Percentiles rank a stretch among this genome's conserved stretches.
Conservation (phyloP, 2,888 invertebrate species). For the Brachynemurus nebulosus region DNA sequence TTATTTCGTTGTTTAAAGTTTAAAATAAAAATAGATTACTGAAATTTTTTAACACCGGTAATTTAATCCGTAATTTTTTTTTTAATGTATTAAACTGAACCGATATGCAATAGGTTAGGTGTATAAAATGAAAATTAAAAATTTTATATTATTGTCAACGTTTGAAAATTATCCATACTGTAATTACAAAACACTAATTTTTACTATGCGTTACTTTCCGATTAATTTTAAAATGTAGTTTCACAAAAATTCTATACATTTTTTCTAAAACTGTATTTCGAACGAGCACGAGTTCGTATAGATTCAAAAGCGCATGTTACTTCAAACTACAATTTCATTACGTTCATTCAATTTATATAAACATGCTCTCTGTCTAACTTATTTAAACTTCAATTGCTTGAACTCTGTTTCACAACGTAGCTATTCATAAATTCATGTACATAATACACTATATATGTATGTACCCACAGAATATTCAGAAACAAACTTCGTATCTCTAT, state of each 20-base stretch:
- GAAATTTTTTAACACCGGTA: not conserved
- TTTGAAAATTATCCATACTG: not conserved
- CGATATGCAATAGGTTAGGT: not conserved
- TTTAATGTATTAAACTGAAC: not conserved
- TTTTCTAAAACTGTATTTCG: not conserved
- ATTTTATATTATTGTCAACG: not conserved
- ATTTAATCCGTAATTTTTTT: not conserved
- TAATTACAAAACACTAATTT: not conserved
- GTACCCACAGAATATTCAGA: too few relatives aligned
- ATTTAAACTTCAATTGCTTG: too few relatives aligned
- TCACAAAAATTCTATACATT: not conserved
- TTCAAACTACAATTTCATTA: too few relatives aligned
- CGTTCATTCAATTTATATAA: too few relatives aligned
- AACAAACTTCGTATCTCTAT: too few relatives aligned
- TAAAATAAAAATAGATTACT: not conserved
- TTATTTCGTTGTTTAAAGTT: not conserved
- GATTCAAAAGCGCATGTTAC: conserved; percentile 2
- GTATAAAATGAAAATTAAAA: not conserved
- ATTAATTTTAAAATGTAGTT: not conserved
- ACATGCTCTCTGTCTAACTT: too few relatives aligned
- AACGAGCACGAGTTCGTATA: not conserved
- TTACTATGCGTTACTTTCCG: not conserved
- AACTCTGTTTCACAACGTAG: too few relatives aligned
- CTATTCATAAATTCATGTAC: too few relatives aligned
- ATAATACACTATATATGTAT: too few relatives aligned